phyloP scores from a whole-genome alignment of 1,140 invertebrate genomes.

The Eurosta solidaginis region DNA sequence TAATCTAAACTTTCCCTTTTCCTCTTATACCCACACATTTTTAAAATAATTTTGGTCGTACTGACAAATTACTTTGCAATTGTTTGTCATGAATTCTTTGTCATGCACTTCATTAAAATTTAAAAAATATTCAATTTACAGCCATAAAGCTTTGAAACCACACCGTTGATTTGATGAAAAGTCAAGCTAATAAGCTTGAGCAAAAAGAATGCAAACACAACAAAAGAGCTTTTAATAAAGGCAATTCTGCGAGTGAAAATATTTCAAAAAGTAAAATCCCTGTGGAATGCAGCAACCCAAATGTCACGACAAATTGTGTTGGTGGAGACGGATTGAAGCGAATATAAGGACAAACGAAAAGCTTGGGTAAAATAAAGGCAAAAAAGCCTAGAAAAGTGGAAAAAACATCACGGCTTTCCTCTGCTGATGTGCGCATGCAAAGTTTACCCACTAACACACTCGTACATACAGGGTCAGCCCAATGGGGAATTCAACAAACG shows the following conservation, averaged over 20 bases:
- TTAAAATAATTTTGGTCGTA: no score
- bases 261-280: background rate
- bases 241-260: background rate
- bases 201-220: background rate
- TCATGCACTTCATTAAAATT: background rate
- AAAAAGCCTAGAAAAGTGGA: background rate
- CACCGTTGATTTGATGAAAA: slow-evolving; percentile 2
- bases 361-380: no score
- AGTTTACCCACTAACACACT: background rate
- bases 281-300: background rate
- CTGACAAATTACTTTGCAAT: no score
- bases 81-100: background rate
- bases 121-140: background rate
- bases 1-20: no score
- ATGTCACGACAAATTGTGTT: background rate
- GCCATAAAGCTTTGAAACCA: background rate
- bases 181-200: no score
- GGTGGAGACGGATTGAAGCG: no score
- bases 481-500: background rate
- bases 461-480: background rate
- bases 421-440: no score
- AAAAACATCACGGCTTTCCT: no score
- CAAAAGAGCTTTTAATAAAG: no score
- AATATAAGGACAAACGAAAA: no score
- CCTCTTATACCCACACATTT: no score